These are phyloP conservation scores for Sporophila hypoxantha DNA, from an alignment of 2,113 vertebrate species.

Conservation along the genomic window DNA sequence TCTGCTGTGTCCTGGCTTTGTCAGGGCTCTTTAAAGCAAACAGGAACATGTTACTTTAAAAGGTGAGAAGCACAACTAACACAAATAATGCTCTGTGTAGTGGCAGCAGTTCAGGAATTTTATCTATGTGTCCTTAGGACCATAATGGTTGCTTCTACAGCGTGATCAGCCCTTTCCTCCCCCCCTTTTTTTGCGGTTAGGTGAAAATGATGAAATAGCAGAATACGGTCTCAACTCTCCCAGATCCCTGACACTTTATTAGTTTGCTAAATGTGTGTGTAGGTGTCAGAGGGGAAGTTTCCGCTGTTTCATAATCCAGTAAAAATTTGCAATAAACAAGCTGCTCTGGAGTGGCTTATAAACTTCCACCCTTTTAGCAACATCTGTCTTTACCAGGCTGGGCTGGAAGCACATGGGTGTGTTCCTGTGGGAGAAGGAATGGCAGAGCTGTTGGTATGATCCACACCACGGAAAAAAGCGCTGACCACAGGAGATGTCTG, in stretches of 20 bases:
- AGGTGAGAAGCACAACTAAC: not conserved
- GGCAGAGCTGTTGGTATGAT: not conserved
- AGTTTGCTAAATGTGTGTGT: not conserved
- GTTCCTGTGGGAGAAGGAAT: not conserved
- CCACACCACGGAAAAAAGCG: not conserved
- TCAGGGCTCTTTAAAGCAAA: not conserved
- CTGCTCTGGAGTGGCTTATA: not conserved
- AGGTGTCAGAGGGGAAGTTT: not conserved
- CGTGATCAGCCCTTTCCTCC: not conserved
- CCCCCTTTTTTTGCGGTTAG: not conserved
- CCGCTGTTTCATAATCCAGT: not conserved
- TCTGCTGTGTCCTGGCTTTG: not conserved
- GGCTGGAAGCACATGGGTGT: not conserved
- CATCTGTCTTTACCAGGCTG: not conserved
- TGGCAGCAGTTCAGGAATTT: not conserved
- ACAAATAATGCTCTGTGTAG: not conserved
- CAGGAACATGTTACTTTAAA: not conserved
- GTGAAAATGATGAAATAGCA: not conserved
- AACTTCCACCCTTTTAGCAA: not conserved
- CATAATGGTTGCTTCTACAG: rapidly evolving
- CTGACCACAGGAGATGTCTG: not conserved
- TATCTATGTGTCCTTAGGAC: not conserved
- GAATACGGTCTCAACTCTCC: not conserved
- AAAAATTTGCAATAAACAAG: not conserved
- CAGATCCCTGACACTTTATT: not conserved